phyloP scores from a whole-genome alignment of 2,888 invertebrate species.

The Pollenia griseotomentosa region DNA sequence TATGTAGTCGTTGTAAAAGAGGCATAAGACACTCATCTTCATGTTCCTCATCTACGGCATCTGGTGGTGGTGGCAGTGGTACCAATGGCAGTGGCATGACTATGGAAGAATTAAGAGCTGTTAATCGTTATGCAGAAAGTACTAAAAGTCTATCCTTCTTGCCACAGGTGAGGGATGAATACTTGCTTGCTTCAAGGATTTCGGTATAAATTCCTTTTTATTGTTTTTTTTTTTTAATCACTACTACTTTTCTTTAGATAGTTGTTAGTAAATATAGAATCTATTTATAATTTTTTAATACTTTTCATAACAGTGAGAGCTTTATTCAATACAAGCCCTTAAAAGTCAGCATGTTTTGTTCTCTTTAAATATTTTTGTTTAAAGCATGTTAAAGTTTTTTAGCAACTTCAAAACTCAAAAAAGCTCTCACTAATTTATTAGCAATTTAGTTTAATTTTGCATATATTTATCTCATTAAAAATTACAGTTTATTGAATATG shows the following conservation, averaged over 20 bases:
- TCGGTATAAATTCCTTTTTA: conserved; percentile 80
- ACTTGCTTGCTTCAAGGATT: conserved; percentile 83
- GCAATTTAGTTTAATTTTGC: conserved; percentile 23
- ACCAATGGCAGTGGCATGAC: conserved; percentile 87
- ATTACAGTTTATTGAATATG: conserved; percentile 8
- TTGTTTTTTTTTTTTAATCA: conserved; percentile 69
- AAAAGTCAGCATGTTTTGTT: conserved; percentile 48
- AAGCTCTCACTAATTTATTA: conserved; percentile 39
- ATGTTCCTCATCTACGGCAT: conserved; percentile 87
- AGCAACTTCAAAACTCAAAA: conserved; percentile 4
- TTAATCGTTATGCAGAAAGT: conserved; percentile 96
- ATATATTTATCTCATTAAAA: conserved; percentile 1
- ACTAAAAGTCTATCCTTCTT: conserved; percentile 95
- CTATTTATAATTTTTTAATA: conserved; percentile 47
- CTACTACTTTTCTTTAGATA: conserved; percentile 52
- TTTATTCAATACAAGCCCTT: conserved; percentile 24
- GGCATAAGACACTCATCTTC: conserved; percentile 83
- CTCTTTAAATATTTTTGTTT: background rate
- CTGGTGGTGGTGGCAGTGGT: conserved; percentile 74
- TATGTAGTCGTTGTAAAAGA: conserved; percentile 82
- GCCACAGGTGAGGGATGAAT: conserved; percentile 90
- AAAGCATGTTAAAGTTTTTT: conserved; percentile 29
- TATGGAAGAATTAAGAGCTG: conserved; percentile 92
- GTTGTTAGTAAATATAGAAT: conserved; percentile 55
- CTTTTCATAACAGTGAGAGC: conserved; percentile 51